These are phyloP conservation scores for Trichonephila clavata DNA, from an alignment of 1,140 invertebrate species.

Conservation along the genomic window DNA sequence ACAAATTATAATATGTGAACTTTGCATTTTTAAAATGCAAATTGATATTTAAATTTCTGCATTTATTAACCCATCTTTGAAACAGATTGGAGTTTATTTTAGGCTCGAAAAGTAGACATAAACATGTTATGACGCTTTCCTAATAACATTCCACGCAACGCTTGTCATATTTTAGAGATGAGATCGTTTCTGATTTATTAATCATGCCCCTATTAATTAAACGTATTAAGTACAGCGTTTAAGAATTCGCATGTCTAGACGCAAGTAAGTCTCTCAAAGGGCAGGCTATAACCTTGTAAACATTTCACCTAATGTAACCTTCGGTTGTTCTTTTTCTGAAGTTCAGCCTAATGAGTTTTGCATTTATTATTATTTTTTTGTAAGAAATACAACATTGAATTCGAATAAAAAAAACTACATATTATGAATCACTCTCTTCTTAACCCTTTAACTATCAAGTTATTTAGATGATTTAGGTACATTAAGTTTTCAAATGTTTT, in stretches of 20 bases:
- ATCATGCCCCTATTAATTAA: background rate
- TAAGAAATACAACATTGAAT: no score
- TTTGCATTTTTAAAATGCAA: background rate
- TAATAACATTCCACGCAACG: background rate
- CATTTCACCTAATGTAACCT: background rate
- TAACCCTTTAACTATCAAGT: no score
- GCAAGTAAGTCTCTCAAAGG: background rate
- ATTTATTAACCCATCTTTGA: background rate
- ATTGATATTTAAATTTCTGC: background rate
- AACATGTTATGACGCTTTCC: slow-evolving; percentile 17
- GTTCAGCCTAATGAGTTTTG: background rate
- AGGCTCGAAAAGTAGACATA: background rate
- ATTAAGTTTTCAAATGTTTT: no score
- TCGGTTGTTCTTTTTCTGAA: background rate
- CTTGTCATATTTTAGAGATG: background rate
- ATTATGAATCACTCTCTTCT: no score
- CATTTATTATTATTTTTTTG: no score
- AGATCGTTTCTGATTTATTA: background rate
- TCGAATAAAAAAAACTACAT: no score
- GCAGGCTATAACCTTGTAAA: background rate
- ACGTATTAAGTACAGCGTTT: background rate
- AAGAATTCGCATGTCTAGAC: slow-evolving; percentile 7
- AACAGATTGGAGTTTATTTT: background rate
- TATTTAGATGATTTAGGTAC: no score
- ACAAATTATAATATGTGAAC: background rate